A percentile compares a stretch with the other conserved stretches of the same genome.
These are phyloP conservation scores for Semnornis frantzii DNA, from an alignment of 2,113 vertebrate genomes.

Conservation along the genomic window DNA sequence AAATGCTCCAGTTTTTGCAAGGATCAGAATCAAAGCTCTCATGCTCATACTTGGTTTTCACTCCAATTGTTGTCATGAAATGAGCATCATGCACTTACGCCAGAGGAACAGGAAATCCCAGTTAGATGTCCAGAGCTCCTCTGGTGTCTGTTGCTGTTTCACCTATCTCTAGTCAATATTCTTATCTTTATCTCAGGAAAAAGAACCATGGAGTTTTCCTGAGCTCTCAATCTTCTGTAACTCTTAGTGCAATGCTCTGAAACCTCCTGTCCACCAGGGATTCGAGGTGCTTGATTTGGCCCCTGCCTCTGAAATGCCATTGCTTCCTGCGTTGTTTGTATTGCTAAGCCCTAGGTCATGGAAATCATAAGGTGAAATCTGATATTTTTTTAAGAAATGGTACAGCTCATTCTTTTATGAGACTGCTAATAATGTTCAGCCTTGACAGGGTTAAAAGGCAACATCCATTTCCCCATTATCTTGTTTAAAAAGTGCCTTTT, in stretches of 20 bases:
- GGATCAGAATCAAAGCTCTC: not conserved
- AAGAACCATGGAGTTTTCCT: conserved; percentile 35
- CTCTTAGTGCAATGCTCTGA: not conserved
- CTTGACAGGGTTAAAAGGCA: conserved; percentile 78
- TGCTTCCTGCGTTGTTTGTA: not conserved
- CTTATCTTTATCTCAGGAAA: conserved; percentile 56
- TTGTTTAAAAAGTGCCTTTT: conserved; percentile 91
- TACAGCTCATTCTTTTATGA: conserved; percentile 40
- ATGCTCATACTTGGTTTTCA: not conserved
- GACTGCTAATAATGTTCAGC: conserved; percentile 49
- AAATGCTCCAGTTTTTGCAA: not conserved
- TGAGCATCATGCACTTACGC: not conserved
- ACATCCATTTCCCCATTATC: conserved; percentile 78
- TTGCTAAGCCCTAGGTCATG: not conserved
- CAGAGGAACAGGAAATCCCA: conserved; percentile 44
- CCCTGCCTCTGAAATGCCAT: not conserved
- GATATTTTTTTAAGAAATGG: not conserved
- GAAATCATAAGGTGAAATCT: conserved; percentile 36
- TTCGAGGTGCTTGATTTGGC: conserved; percentile 29
- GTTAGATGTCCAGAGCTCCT: conserved; percentile 13
- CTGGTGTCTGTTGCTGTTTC: conserved; percentile 11
- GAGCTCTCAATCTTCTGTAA: conserved; percentile 46
- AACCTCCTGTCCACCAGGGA: not conserved
- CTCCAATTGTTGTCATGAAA: not conserved
- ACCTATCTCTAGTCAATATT: conserved; percentile 58